Conservation (phyloP, 2,113 vertebrate genomes). For the Aldabrachelys gigantea region DNA sequence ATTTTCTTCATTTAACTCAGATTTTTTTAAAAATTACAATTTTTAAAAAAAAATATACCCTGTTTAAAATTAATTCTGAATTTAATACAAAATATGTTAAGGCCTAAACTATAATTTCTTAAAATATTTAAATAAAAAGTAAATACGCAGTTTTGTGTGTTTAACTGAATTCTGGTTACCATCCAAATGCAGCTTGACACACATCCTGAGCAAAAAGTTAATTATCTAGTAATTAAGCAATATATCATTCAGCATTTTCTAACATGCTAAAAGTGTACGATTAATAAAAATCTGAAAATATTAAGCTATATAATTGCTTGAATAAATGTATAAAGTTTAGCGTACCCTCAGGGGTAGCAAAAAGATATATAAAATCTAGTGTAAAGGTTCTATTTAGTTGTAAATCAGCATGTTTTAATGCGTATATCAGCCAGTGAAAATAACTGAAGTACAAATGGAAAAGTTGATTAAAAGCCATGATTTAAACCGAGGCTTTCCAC, state of each 20-base stretch:
- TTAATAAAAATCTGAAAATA: neutral
- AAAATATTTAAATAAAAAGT: neutral
- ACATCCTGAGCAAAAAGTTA: neutral
- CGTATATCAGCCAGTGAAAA: neutral
- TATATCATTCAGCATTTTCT: neutral
- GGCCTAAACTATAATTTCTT: neutral
- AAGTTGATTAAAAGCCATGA: too few species aligned
- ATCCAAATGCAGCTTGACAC: neutral
- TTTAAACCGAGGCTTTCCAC: too few species aligned
- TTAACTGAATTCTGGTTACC: neutral
- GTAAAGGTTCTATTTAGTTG: neutral
- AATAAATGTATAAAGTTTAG: neutral
- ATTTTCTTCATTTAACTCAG: too few species aligned
- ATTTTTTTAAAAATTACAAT: too few species aligned
- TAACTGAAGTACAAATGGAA: neutral
- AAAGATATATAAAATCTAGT: neutral
- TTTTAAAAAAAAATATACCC: too few species aligned
- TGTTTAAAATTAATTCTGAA: neutral
- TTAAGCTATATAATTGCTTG: neutral
- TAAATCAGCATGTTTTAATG: neutral
- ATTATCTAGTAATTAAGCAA: neutral
- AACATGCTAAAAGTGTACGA: neutral
- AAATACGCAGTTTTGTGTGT: neutral
- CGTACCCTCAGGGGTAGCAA: neutral
- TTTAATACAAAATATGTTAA: neutral